Evolutionary conservation across 2,113 vertebrate species (phyloP).

Genomic region (Indicator maculatus): DNA sequence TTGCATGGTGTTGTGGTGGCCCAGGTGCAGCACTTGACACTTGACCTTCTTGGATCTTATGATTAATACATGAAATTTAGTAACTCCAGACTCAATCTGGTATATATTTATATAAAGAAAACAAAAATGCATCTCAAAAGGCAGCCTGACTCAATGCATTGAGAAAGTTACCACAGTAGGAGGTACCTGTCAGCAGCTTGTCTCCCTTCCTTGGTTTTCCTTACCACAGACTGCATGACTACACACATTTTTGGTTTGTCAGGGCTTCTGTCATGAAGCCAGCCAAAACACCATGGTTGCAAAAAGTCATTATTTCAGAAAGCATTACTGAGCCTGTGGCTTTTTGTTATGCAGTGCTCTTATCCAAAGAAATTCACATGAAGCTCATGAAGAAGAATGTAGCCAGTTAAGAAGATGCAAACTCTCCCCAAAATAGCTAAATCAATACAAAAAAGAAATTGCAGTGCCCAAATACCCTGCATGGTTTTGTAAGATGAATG

Average conservation of each 20-base stretch:
- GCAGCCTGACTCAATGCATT: background rate
- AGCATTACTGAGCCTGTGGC: accelerated
- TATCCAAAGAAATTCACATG: background rate
- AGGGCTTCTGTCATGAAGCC: background rate
- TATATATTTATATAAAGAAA: background rate
- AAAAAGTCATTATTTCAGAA: background rate
- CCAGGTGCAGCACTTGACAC: too few relatives aligned
- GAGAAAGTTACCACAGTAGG: background rate
- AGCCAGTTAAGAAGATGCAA: background rate
- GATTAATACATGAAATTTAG: background rate
- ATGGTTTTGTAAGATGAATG: background rate
- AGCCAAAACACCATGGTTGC: background rate
- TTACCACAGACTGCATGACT: background rate
- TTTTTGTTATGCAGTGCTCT: background rate
- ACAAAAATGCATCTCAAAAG: background rate
- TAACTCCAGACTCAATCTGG: background rate
- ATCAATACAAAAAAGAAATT: background rate
- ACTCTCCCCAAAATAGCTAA: background rate
- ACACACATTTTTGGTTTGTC: background rate
- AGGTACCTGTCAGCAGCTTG: background rate
- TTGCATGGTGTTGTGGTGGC: too few relatives aligned
- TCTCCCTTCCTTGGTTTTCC: background rate
- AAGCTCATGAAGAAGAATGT: background rate
- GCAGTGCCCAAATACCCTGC: background rate
- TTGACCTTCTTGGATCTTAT: background rate